Evolutionary conservation across 2,797 vertebrate genomes (phyloP).

Genomic region (Brotula barbata): DNA sequence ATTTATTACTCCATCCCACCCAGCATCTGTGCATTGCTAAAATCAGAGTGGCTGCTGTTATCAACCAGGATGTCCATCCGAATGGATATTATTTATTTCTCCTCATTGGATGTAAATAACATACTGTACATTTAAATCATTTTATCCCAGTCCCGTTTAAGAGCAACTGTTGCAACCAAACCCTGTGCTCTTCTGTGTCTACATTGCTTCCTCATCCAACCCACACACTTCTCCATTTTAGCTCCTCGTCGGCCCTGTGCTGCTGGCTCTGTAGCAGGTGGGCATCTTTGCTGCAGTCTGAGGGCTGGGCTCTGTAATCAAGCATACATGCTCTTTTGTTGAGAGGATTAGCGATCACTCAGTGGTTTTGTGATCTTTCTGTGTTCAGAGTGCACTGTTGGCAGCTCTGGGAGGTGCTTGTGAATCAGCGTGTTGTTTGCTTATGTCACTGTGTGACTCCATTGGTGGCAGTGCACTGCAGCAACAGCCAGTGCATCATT

Average conservation of each 20-base stretch:
- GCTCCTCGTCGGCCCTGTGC: conserved; percentile 48
- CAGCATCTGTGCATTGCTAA: conserved; percentile 51
- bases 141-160: conserved; percentile 6
- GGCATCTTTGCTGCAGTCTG: conserved; percentile 74
- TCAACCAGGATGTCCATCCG: background rate
- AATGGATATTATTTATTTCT: background rate
- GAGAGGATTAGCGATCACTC: conserved; percentile 61
- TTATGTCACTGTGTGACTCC: conserved; percentile 38
- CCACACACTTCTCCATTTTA: conserved; percentile 75
- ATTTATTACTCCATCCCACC: conserved; percentile 56
- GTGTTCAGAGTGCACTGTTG: conserved; percentile 17
- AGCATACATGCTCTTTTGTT: conserved; percentile 62
- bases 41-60: conserved; percentile 32
- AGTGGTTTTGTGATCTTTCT: conserved; percentile 49
- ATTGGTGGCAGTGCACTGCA: conserved; percentile 63
- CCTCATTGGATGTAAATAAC: conserved; percentile 1
- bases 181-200: conserved; percentile 31
- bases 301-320: conserved; percentile 66
- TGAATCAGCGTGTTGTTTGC: conserved; percentile 58
- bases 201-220: conserved; percentile 58
- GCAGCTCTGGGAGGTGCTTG: conserved; percentile 39
- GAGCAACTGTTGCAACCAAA: conserved; percentile 41
- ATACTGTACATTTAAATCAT: background rate
- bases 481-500: conserved; percentile 58
- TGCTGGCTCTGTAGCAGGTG: conserved; percentile 69